phyloP scores from a whole-genome alignment of 1,140 invertebrate species.

The Monomorium pharaonis region DNA sequence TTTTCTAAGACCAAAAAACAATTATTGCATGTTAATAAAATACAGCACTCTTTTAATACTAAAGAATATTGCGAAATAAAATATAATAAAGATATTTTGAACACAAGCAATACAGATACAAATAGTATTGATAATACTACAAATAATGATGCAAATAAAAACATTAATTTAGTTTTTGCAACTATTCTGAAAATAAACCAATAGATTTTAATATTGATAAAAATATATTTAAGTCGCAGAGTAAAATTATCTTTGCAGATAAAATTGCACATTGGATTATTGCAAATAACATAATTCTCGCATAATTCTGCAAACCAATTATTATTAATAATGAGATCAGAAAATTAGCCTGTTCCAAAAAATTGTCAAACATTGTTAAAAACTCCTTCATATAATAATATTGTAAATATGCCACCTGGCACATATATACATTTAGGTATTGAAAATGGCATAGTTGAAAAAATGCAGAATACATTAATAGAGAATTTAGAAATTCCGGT shows the following conservation, averaged over 20 bases:
- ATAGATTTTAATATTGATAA: background rate
- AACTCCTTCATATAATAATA: conserved; percentile 6
- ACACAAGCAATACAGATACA: too few species aligned
- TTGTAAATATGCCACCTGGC: background rate
- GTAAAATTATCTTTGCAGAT: background rate
- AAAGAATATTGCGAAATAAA: too few species aligned
- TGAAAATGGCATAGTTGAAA: background rate
- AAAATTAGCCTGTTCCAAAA: background rate
- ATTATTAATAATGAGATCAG: conserved; percentile 7
- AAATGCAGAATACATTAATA: background rate
- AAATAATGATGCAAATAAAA: too few species aligned
- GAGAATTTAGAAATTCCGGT: background rate
- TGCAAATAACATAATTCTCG: conserved; percentile 10
- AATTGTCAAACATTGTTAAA: conserved; percentile 16
- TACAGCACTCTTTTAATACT: too few species aligned
- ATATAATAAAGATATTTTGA: too few species aligned
- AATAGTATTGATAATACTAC: too few species aligned
- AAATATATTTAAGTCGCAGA: background rate
- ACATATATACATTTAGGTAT: conserved; percentile 4
- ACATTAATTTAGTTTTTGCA: too few species aligned
- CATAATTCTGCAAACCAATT: background rate
- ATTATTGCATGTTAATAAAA: too few species aligned
- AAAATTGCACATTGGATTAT: background rate
- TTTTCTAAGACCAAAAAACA: too few species aligned
- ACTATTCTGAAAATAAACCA: too few species aligned